A percentile compares a stretch with the other conserved stretches of the same genome.
These are phyloP conservation scores for Aegypius monachus DNA, from an alignment of 2,113 vertebrate species.

Conservation along the genomic window DNA sequence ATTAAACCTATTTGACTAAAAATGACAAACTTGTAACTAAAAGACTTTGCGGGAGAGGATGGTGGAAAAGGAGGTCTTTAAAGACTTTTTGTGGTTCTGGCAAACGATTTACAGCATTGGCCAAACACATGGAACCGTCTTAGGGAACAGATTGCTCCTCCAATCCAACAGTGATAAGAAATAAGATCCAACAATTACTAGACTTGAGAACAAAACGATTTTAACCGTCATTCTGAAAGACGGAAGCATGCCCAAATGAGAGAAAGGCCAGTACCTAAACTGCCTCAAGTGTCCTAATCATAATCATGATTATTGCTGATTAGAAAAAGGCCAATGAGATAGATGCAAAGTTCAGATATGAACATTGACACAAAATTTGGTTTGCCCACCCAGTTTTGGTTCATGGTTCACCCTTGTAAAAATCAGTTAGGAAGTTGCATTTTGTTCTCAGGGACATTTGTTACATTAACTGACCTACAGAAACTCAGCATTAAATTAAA, in stretches of 20 bases:
- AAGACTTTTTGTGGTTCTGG: slow-evolving; percentile 15
- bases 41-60: background rate
- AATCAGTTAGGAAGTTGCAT: background rate
- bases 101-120: background rate
- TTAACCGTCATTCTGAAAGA: background rate
- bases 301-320: background rate
- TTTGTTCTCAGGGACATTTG: background rate
- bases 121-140: slow-evolving; percentile 15
- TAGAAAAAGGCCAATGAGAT: background rate
- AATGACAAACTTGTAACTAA: background rate
- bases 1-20: background rate
- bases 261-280: background rate
- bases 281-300: background rate
- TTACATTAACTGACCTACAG: background rate
- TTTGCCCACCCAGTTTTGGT: background rate
- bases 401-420: background rate
- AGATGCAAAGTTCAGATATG: background rate
- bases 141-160: slow-evolving; percentile 9
- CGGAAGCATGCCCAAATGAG: background rate
- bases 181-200: background rate
- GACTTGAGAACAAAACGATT: background rate
- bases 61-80: background rate
- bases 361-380: background rate
- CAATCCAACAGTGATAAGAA: slow-evolving; percentile 17
- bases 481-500: background rate